phyloP scores from a whole-genome alignment of 2,113 vertebrate genomes.

The Tragelaphus scriptus region DNA sequence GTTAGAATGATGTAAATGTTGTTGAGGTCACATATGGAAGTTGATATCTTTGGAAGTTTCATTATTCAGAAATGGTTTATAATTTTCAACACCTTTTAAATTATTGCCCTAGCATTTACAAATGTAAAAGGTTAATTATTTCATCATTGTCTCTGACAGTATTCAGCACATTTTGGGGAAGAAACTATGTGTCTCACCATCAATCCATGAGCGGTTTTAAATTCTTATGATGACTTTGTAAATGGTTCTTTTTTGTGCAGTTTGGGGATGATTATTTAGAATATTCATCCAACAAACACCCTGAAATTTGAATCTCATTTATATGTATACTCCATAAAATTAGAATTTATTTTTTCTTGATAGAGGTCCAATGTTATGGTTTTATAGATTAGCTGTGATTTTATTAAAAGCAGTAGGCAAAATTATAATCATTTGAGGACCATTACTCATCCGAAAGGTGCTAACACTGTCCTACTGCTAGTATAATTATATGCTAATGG shows the following conservation, averaged over 20 bases:
- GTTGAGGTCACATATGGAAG: neutral
- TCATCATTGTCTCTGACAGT: constrained; percentile 1
- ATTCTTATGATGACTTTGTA: neutral
- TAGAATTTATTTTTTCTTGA: neutral
- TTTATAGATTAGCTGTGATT: constrained; percentile 16
- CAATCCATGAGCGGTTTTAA: neutral
- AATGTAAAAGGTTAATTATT: constrained; percentile 8
- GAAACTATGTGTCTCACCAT: neutral
- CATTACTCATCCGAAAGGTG: neutral
- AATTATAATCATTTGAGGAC: neutral
- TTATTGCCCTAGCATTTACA: neutral
- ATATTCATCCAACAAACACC: neutral
- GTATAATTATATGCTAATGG: neutral
- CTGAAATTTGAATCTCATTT: neutral
- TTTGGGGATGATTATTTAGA: neutral
- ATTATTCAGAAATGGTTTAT: constrained; percentile 6
- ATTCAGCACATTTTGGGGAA: neutral
- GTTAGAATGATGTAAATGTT: neutral
- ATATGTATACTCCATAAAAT: neutral
- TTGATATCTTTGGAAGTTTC: neutral
- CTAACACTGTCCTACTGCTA: neutral
- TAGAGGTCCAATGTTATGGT: neutral
- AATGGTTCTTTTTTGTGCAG: neutral
- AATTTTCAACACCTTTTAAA: constrained; percentile 23
- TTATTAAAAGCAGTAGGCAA: constrained; percentile 11